Evolutionary conservation across 2,888 invertebrate species (phyloP).

Genomic region (Leucophora obtusa): DNA sequence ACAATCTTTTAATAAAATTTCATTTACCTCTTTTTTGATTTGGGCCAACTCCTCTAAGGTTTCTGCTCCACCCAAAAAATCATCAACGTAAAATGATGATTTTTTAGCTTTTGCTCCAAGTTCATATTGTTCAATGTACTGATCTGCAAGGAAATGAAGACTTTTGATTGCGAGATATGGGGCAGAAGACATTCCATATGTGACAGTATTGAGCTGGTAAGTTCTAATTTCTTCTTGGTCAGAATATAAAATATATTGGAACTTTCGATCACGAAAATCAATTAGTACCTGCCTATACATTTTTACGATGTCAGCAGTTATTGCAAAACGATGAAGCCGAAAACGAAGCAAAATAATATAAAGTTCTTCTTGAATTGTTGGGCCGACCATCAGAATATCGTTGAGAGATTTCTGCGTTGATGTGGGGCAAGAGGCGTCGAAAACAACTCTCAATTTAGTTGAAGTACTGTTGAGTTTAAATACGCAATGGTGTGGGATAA

Average conservation of each 20-base stretch:
- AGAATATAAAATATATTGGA: neutral
- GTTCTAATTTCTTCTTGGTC: slow-evolving; percentile 4
- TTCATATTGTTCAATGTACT: slow-evolving; percentile 17
- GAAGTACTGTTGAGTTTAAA: too few species aligned
- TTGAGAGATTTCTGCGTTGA: too few species aligned
- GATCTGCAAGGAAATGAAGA: slow-evolving; percentile 43
- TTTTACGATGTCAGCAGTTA: slow-evolving; percentile 56
- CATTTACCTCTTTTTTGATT: slow-evolving; percentile 21
- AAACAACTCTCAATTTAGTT: too few species aligned
- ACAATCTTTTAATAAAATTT: neutral
- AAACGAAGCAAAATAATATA: slow-evolving; percentile 49
- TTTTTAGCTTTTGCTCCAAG: slow-evolving; percentile 27
- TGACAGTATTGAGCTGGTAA: slow-evolving; percentile 10
- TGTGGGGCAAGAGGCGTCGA: too few species aligned
- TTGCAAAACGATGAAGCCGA: slow-evolving; percentile 47
- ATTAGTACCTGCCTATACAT: too few species aligned
- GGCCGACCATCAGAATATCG: slow-evolving; percentile 56
- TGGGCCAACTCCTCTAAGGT: slow-evolving; percentile 8
- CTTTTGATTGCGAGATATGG: slow-evolving; percentile 24
- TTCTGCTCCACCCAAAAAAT: slow-evolving; percentile 28
- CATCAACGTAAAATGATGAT: slow-evolving; percentile 37
- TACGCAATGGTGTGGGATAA: too few species aligned
- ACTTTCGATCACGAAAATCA: neutral
- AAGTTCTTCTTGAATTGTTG: slow-evolving; percentile 57
- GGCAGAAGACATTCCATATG: slow-evolving; percentile 18